Evolutionary conservation across 37 sponge, comb jelly and placozoan genomes (phyloP).

Genomic region (Crambe crambe): DNA sequence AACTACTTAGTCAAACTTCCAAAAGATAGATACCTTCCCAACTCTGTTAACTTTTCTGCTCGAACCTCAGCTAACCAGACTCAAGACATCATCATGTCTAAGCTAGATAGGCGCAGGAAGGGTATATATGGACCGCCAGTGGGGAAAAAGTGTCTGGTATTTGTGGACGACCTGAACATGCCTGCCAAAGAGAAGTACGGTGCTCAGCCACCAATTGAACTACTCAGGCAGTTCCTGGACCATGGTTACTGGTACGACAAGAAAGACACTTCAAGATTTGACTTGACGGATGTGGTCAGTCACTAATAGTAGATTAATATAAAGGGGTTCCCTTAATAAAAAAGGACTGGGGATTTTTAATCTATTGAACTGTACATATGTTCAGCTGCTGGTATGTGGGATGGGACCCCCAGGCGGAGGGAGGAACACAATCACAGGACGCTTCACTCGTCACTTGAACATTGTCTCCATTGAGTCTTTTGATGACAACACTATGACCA

Average conservation of each 20-base stretch:
- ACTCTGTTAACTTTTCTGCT: slow-evolving; percentile 96
- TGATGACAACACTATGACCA: slow-evolving; percentile 93
- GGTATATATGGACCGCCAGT: slow-evolving; percentile 96
- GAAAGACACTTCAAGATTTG: slow-evolving; percentile 92
- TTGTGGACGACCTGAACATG: slow-evolving; percentile 99
- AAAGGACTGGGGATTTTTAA: neutral
- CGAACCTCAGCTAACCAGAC: slow-evolving; percentile 94
- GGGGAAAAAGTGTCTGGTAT: slow-evolving; percentile 88
- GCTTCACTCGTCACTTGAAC: slow-evolving; percentile 94
- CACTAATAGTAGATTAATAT: neutral
- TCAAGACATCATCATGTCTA: slow-evolving; percentile 95
- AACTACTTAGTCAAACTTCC: slow-evolving; percentile 89
- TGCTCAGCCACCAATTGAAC: slow-evolving; percentile 98
- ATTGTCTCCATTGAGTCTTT: slow-evolving; percentile 95
- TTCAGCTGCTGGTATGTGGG: slow-evolving; percentile 84
- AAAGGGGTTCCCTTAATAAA: too few relatives aligned
- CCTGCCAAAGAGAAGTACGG: slow-evolving; percentile 98
- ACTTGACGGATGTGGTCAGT: slow-evolving; percentile 89
- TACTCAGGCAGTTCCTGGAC: slow-evolving; percentile 95
- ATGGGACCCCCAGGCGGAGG: slow-evolving; percentile 99
- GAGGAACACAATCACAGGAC: slow-evolving; percentile 85
- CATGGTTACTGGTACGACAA: slow-evolving; percentile 95
- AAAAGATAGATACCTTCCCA: slow-evolving; percentile 94
- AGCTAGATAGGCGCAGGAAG: slow-evolving; percentile 94
- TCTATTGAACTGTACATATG: too few relatives aligned